Evolutionary conservation across 2,113 vertebrate genomes (phyloP).

Genomic region (Brevimyrus niger): DNA sequence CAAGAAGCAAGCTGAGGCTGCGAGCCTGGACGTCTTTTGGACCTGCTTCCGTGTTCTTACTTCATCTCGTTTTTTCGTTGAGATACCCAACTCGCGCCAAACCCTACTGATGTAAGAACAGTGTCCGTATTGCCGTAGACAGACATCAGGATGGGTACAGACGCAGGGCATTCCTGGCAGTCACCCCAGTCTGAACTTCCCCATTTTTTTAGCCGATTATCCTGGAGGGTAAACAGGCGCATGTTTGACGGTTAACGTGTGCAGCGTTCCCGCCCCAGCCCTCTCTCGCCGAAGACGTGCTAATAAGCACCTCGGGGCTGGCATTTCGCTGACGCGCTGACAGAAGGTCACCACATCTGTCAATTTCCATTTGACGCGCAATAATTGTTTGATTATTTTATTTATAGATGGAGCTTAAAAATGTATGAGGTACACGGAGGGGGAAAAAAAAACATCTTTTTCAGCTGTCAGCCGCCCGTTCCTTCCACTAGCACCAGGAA

Average conservation of each 20-base stretch:
- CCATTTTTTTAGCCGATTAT: slow-evolving; percentile 31
- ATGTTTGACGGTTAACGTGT: background rate
- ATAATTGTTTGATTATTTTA: slow-evolving; percentile 32
- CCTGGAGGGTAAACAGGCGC: slow-evolving; percentile 34
- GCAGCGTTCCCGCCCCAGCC: background rate
- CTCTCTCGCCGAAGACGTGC: slow-evolving; percentile 10
- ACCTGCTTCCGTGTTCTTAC: background rate
- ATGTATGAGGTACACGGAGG: slow-evolving; percentile 25
- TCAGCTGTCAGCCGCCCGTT: slow-evolving; percentile 20
- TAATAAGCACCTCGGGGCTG: slow-evolving; percentile 23
- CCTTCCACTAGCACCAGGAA: slow-evolving; percentile 12
- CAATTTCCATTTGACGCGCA: slow-evolving; percentile 27
- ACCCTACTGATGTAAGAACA: background rate
- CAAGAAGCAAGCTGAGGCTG: background rate
- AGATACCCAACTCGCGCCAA: background rate
- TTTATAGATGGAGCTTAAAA: slow-evolving; percentile 28
- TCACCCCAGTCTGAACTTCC: slow-evolving; percentile 25
- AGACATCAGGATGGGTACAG: slow-evolving; percentile 10
- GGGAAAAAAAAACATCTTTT: slow-evolving; percentile 23
- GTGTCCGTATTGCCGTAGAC: background rate
- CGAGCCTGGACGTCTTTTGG: background rate
- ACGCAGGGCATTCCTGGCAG: slow-evolving; percentile 29
- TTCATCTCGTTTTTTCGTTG: background rate
- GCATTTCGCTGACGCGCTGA: slow-evolving; percentile 19
- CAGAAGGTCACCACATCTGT: slow-evolving; percentile 30